Base-by-base conservation (phyloP, 2,888 invertebrate genomes). In the Scelioninae gen. 1 region DNA sequence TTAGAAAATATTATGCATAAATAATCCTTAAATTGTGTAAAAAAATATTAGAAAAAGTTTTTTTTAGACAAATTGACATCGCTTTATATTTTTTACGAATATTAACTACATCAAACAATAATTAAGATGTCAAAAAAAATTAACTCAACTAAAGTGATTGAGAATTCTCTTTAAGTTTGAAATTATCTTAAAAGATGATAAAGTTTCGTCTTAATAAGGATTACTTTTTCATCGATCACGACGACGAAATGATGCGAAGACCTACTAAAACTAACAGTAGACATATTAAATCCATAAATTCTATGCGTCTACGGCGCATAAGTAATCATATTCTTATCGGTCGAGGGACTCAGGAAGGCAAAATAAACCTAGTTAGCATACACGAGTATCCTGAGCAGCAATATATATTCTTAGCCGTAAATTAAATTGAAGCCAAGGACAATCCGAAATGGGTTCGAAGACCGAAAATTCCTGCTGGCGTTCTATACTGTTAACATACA, bases 401-500 rank as follows among this genome's bases (percentile, higher is more conserved):
- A 76, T 66, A 76, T 66, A 76, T 76, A 66, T 66, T 66, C 66
- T 40, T 40, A 32, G 16, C n/a, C 45, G 51, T 40, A 66, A 32
- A 66, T 66, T 40, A 43, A 56, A 68, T 58, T 63, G 31, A 31
- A 60, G 13, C 53, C 45, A 29, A 76, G 62, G 76, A 76, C 60
- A 60, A 16, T 34, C 45, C 31, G 29, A 65, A 58, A 55, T 7
- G 32, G 55, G 34, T 55, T 38, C 60, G 38, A 76, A 51, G 49
- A 34, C 23, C 47, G 51, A 45, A 69, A 69, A 69, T 77, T 62
- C 43, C 45, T 62, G 40, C 49, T 34, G 8, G 47, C 65, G 23
- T 31, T 74, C 23, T 38, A 53, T 56, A 60, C 10, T 7, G 69
- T 69, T 69, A 78, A 55, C 77, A 78, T 69, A 78, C 49, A 78